Base-by-base conservation (phyloP, 2,797 vertebrate genomes). In the Microcaecilia unicolor region DNA sequence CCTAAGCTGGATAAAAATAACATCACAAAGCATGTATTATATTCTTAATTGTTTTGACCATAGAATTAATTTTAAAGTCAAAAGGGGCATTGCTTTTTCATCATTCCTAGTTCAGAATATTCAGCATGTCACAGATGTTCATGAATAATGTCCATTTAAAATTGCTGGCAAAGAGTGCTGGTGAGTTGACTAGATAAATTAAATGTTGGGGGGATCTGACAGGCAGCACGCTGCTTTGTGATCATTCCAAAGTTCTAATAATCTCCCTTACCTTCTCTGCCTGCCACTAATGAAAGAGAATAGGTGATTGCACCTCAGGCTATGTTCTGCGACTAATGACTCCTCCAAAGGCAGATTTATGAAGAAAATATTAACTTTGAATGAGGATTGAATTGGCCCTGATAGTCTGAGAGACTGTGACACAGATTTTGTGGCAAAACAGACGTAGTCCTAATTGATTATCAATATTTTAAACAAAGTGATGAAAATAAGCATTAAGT, bases 191-290 rank as follows among this genome's bases (percentile, higher is more conserved):
- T 85, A 97, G 92, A 96, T 95, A 92, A 97, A 95, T 97, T 90
- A 93, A 91, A 90, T 83, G 88, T 87, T 92, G 90, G 91, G 88
- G 90, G 91, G 91, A 95, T 96, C 90, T 95, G 95, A 96, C 93
- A 94, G 91, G 88, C 89, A 84, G 90, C 84, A 87, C 89, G 80
- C 86, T 89, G 92, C 92, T 95, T 96, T 97, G 93, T 97, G 95
- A 97, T 96, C 95, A 97, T 96, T 93, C 92, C 92, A 97, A 94
- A 95, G 87, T 93, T 92, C 92, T 92, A 95, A 96, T 96, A 95
- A 97, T 94, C 92, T 93, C 93, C 90, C 93, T 96, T 91, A 95
- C 92, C 93, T 96, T 95, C 91, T 89, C 89, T 88, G 89, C 89
- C 92, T 92, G 88, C 85, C 88, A 66, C 82, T 92, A 93, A 97